Conservation (phyloP, 1,140 invertebrate species). For the Bombus soroeensis region DNA sequence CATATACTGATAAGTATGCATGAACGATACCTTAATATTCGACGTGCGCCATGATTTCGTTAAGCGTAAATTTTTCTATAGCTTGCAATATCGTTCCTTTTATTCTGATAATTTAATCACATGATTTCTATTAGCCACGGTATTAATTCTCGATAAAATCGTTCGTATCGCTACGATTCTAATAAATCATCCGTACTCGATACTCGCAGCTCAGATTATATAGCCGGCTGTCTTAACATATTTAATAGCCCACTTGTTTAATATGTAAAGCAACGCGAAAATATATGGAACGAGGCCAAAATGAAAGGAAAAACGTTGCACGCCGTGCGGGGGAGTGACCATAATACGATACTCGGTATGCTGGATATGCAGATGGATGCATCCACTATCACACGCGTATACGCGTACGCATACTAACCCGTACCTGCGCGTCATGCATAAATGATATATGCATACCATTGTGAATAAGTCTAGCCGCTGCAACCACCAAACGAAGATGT, state of each 20-base stretch:
- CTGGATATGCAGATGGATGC: constrained; percentile 36
- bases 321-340: constrained; percentile 30
- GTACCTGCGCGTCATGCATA: constrained; percentile 48
- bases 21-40: not conserved
- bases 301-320: constrained; percentile 42
- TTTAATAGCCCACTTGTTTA: constrained; percentile 31
- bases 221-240: constrained; percentile 10
- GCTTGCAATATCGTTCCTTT: too few species aligned
- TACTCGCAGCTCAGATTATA: not conserved
- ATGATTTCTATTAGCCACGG: not conserved
- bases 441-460: constrained; percentile 57
- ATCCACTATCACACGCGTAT: not conserved
- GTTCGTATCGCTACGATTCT: not conserved
- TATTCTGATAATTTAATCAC: not conserved
- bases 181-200: not conserved
- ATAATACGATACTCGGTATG: constrained; percentile 15
- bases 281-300: constrained; percentile 46
- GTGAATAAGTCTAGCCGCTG: constrained; percentile 32
- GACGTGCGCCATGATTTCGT: not conserved
- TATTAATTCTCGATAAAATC: constrained; percentile 11
- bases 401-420: not conserved
- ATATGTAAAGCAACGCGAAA: constrained; percentile 39
- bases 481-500: constrained; percentile 36
- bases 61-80: not conserved
- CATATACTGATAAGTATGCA: too few species aligned